Conservation (phyloP, 1,140 invertebrate species). For the Agrypnia vestita region DNA sequence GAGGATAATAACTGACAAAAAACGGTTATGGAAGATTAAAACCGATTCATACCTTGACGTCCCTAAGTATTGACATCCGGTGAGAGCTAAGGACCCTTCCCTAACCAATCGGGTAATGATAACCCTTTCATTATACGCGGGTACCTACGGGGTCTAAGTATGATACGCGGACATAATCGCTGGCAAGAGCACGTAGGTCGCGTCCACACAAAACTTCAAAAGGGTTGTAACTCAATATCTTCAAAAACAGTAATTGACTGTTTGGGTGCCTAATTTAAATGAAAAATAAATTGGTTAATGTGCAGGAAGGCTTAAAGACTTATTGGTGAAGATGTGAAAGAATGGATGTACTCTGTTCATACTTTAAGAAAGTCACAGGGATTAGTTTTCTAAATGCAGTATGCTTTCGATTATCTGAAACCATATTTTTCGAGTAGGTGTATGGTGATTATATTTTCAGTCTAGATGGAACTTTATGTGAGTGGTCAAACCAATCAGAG, state of each 20-base stretch:
- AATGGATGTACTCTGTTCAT: too few species aligned
- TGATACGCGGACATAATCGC: neutral
- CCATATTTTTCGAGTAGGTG: too few species aligned
- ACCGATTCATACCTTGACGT: constrained; percentile 45
- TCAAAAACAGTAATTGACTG: neutral
- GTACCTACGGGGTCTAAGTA: neutral
- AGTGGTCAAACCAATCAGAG: too few species aligned
- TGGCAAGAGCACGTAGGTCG: neutral
- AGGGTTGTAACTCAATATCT: neutral
- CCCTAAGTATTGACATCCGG: constrained; percentile 54
- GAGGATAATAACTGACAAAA: constrained; percentile 1
- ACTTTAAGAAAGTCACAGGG: too few species aligned
- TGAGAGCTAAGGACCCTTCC: constrained; percentile 1
- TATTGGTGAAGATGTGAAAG: too few species aligned
- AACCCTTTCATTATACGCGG: constrained; percentile 9
- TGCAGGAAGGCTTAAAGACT: too few species aligned
- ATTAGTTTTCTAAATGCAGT: too few species aligned
- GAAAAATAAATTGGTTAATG: too few species aligned
- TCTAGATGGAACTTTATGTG: too few species aligned
- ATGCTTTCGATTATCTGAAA: too few species aligned
- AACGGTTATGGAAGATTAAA: constrained; percentile 25
- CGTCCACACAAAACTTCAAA: neutral
- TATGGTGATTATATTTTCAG: too few species aligned
- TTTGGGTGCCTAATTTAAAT: neutral
- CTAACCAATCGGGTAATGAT: constrained; percentile 7